These are phyloP conservation scores for Mycetomoellerius zeteki DNA, from an alignment of 1,140 invertebrate genomes.

Conservation along the genomic window DNA sequence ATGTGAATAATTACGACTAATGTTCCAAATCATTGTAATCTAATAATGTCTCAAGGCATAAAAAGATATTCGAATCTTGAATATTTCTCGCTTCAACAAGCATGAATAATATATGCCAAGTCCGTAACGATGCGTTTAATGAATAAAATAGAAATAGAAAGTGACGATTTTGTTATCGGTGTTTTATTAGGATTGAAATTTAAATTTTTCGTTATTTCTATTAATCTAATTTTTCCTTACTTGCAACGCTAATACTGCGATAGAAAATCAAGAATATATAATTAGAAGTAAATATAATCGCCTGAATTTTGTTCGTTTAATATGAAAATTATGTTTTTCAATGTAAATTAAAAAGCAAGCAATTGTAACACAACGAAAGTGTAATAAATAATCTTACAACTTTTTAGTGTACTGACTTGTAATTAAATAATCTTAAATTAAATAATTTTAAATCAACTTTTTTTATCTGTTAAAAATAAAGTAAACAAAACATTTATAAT, in stretches of 20 bases:
- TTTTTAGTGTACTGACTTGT: background rate
- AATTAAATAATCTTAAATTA: background rate
- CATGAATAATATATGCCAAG: constrained; percentile 18
- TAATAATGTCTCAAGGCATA: constrained; percentile 9
- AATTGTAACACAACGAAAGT: background rate
- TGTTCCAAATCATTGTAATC: background rate
- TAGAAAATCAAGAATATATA: background rate
- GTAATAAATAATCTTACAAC: no score
- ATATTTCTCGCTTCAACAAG: constrained; percentile 34
- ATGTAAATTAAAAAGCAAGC: background rate
- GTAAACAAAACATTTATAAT: background rate
- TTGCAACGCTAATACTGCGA: background rate
- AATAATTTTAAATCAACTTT: no score
- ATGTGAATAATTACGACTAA: background rate
- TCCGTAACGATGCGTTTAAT: background rate
- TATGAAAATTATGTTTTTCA: background rate
- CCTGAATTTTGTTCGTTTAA: background rate
- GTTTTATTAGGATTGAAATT: background rate
- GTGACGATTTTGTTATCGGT: background rate
- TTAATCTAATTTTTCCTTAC: background rate
- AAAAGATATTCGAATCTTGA: constrained; percentile 35
- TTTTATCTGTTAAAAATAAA: background rate
- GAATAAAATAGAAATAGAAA: no score
- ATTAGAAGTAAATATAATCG: background rate
- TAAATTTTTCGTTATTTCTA: background rate